A percentile compares a stretch with the other conserved stretches of the same genome.
Conservation (phyloP, 2,113 vertebrate species). For the Clarias macrocephalus region DNA sequence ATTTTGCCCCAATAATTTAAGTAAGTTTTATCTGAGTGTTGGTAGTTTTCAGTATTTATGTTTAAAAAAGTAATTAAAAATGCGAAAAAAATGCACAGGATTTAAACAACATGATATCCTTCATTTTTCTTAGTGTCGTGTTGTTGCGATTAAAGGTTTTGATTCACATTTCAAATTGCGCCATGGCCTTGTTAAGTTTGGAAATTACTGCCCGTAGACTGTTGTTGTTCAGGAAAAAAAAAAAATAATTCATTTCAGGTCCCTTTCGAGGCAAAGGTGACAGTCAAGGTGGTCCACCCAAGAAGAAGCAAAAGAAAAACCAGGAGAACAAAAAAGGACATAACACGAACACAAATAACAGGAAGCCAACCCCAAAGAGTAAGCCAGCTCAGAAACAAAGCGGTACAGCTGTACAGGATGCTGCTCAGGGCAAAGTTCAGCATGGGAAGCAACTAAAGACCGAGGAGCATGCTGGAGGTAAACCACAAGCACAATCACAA, state of each 20-base stretch:
- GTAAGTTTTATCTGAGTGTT: background rate
- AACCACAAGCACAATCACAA: background rate
- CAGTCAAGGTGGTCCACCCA: conserved; percentile 57
- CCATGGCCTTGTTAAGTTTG: no score
- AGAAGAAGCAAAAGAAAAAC: conserved; percentile 77
- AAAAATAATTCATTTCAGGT: conserved; percentile 62
- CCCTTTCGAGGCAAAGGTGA: conserved; percentile 55
- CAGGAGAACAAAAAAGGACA: conserved; percentile 63
- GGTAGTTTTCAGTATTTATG: background rate
- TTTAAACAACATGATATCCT: no score
- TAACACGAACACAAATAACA: conserved; percentile 32
- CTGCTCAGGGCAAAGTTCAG: conserved; percentile 28
- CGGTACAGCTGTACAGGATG: conserved; percentile 2
- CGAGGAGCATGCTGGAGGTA: conserved; percentile 57
- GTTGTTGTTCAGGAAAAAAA: background rate
- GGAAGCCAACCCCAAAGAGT: conserved; percentile 50
- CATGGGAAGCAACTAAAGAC: conserved; percentile 38
- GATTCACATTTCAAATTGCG: no score
- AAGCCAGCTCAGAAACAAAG: conserved; percentile 50
- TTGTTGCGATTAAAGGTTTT: no score
- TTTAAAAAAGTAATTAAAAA: no score
- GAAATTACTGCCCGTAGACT: background rate
- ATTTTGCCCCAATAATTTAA: background rate
- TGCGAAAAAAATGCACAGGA: no score
- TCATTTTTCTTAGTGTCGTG: no score